Base-by-base conservation (phyloP, 2,888 invertebrate species). In the Eudemis profundana region DNA sequence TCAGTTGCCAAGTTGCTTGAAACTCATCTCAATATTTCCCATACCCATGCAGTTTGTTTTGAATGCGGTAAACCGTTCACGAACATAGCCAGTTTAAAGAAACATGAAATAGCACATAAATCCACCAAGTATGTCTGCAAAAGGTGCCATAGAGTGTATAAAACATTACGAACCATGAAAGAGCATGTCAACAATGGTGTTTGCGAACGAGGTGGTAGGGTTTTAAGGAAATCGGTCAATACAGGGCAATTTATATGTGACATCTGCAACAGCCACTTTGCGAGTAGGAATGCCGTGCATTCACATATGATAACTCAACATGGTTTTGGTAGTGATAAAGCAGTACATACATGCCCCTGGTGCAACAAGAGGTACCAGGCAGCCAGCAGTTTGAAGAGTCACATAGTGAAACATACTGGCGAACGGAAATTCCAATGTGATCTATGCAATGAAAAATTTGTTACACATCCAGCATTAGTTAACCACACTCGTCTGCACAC, bases 401-500 rank as follows among this genome's bases (percentile, higher is more conserved):
- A 90, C 61, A 81, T 83, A 33, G 87, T 90, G 0, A 89, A 85
- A 69, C 90, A 90, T 72, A 91, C 90, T 0, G 85, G 78, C 38
- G 90, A 87, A 62, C 80, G 77, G 23, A 89, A 88, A 21, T 90
- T 84, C 46, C 76, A 78, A n/a, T 91, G 90, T 76, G 78, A 78
- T 1, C 76, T 80, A 12, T 91, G 90, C 69, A 84, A 84, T 1
- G 83, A 83, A 0, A 84, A 79, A 61, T 90, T 90, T 74, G 89
- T 90, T 0, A 84, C 89, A 0, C 77, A 76, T 50, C 82, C 86
- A 2, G 89, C 90, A 0, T 74, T 90, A 21, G 72, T 83, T 0
- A 86, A 87, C 54, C 90, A 91, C 66, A 81, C 75, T 0, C 74
- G 90, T 12, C 71, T 88, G 1, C 90, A 91, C 66, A 90, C 90